Evolutionary conservation across 1,140 invertebrate genomes (phyloP).

Genomic region (Diorhabda carinulata): DNA sequence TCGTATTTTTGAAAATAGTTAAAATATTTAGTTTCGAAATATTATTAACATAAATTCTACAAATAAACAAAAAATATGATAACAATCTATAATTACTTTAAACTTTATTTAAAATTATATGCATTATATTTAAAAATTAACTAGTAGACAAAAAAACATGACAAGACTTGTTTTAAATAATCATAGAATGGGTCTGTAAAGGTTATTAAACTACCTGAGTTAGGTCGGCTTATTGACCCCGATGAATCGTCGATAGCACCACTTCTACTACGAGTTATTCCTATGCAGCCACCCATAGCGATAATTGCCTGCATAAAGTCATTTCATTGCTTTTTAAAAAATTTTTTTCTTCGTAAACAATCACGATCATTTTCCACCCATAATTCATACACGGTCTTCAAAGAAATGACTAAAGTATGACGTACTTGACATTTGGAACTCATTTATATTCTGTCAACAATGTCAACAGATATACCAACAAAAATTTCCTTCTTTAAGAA

Average conservation of each 20-base stretch:
- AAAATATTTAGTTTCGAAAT: no score
- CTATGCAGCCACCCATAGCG: slow-evolving; percentile 77
- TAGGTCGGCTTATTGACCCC: slow-evolving; percentile 69
- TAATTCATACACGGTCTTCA: slow-evolving; percentile 14
- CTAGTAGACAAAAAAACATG: background rate
- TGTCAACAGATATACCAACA: background rate
- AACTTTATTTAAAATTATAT: no score
- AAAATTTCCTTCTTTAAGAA: background rate
- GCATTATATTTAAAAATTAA: background rate
- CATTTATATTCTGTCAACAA: background rate
- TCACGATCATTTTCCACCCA: slow-evolving; percentile 25
- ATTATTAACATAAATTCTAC: no score
- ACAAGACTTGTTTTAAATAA: background rate
- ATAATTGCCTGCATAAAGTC: slow-evolving; percentile 21
- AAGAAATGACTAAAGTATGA: slow-evolving; percentile 10
- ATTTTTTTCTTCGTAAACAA: slow-evolving; percentile 12
- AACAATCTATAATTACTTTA: no score
- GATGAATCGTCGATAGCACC: slow-evolving; percentile 72
- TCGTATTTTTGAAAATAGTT: no score
- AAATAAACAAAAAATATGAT: no score
- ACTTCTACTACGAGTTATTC: slow-evolving; percentile 72
- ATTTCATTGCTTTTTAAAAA: slow-evolving; percentile 32
- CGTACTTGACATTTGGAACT: background rate
- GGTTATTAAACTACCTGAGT: slow-evolving; percentile 56
- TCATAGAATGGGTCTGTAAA: slow-evolving; percentile 23